Evolutionary conservation across 2,113 vertebrate genomes (phyloP).

Genomic region (Mirounga angustirostris): DNA sequence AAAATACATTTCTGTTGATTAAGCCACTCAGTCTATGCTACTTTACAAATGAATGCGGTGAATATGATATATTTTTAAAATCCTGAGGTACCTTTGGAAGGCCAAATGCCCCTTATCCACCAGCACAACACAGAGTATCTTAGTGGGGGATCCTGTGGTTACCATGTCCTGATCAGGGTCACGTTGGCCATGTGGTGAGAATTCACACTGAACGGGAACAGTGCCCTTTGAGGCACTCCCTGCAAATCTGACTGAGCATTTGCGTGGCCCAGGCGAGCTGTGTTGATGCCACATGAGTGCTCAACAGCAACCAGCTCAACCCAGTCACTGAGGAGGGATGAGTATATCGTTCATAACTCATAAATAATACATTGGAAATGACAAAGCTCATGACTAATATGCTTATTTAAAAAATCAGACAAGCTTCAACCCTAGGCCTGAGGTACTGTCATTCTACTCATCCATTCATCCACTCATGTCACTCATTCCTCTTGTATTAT

Average conservation of each 20-base stretch:
- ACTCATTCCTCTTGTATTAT: not conserved
- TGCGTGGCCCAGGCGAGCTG: not conserved
- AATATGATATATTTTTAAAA: not conserved
- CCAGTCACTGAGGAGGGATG: not conserved
- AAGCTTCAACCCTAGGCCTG: not conserved
- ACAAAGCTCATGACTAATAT: constrained; percentile 4
- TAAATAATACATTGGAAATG: not conserved
- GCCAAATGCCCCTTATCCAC: not conserved
- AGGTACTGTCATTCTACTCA: not conserved
- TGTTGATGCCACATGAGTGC: not conserved
- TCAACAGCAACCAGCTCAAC: not conserved
- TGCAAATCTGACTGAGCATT: not conserved
- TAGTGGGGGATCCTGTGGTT: not conserved
- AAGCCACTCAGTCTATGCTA: not conserved
- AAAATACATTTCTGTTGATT: not conserved
- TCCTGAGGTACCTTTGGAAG: fast-evolving
- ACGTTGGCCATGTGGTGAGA: fast-evolving
- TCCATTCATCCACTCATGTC: not conserved
- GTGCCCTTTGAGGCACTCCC: not conserved
- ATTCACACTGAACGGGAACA: fast-evolving
- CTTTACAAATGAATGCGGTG: not conserved
- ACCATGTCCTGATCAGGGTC: not conserved
- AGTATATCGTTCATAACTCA: not conserved
- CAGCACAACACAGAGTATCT: too few species aligned
- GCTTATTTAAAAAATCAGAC: constrained; percentile 21